Base-by-base conservation (phyloP, 2,113 vertebrate species). In the Nibea albiflora region DNA sequence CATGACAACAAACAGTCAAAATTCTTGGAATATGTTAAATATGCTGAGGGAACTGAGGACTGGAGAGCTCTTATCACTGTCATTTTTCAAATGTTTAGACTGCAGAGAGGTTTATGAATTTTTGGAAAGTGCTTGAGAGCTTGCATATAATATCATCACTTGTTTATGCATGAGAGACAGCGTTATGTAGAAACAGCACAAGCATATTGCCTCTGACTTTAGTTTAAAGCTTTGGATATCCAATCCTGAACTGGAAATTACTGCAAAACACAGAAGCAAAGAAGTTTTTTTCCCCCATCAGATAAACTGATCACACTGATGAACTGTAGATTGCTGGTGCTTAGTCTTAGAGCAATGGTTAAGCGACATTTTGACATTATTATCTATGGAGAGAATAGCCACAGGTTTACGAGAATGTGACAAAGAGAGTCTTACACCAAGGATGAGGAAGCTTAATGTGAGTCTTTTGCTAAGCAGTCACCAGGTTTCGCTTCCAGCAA, bases 141-240 rank as follows among this genome's bases (percentile, higher is more conserved):
- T 24, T 68, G n/a, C 12, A 26, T 68, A 39, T 19, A 31, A 50
- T 11, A 65, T 50, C 14, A 20, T 26, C 9, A 14, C 46, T 65
- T 76, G 2, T 52, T 47, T 61, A 72, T 85, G 83, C 42, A 63
- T 68, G 14, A 20, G 46, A 75, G 60, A 61, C 14, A 46, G 9
- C 17, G 42, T 74, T 63, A 57, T 44, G 19, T 47, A 39, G 15
- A 47, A 66, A 49, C 31, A 71, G 17, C n/a, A 28, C 14, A 42
- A 1, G 12, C 12, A 49, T 14, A 66, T 11, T 74, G 42, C 4
- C 28, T 57, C 14, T 11, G 15, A 74, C 14, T 68, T 84, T 19
- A 62, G 20, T 67, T 50, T 52, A 52, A 63, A 58, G 19, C 49
- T 42, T 42, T 57, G 17, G 58, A 44, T 24, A 58, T 58, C 42